Evolutionary conservation across 2,113 vertebrate species (phyloP), one percentile per base, ranked within the genome.

Genomic region (Thinocorus orbignyianus): DNA sequence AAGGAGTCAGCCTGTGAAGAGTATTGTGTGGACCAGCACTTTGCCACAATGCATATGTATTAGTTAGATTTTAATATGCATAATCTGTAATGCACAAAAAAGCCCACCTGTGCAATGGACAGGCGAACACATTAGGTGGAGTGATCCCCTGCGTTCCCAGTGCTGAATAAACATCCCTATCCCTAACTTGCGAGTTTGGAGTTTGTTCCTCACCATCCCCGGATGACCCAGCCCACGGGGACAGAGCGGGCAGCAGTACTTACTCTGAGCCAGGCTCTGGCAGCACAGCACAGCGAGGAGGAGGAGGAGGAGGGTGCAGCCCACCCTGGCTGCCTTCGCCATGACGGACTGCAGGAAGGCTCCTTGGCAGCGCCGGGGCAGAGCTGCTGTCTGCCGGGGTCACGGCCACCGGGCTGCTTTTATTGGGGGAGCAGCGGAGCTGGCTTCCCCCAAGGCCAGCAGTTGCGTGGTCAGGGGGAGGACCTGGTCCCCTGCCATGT

Each of bases 191-290:
- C n/a, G n/a, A n/a, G n/a, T n/a, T n/a, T n/a, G n/a, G n/a, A n/a
- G n/a, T n/a, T n/a, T n/a, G n/a, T n/a, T n/a, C n/a, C n/a, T n/a
- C n/a, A n/a, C n/a, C n/a, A n/a, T n/a, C n/a, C n/a, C n/a, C n/a
- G n/a, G n/a, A n/a, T n/a, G n/a, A n/a, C n/a, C n/a, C n/a, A n/a
- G 17, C 41, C 58, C 9, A 0, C 0, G 5, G 39, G 41, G 62
- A 46, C 5, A 3, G 33, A 33, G 54, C 3, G 0, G 17, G 41
- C 0, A 7, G 12, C 51, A 1, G 9, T 2, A 52, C 51, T 52
- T 52, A 96, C 95, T 94, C 82, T 96, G 94, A 8, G 95, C 86
- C 79, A 11, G 54, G 88, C 86, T 58, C 74, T 48, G 74, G 66
- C 49, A 73, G 85, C 86, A 92, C 44, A 97, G 64, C 2, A 3